These are phyloP conservation scores for Lamellibrachia satsuma DNA, from an alignment of 2,888 invertebrate genomes.

Conservation along the genomic window DNA sequence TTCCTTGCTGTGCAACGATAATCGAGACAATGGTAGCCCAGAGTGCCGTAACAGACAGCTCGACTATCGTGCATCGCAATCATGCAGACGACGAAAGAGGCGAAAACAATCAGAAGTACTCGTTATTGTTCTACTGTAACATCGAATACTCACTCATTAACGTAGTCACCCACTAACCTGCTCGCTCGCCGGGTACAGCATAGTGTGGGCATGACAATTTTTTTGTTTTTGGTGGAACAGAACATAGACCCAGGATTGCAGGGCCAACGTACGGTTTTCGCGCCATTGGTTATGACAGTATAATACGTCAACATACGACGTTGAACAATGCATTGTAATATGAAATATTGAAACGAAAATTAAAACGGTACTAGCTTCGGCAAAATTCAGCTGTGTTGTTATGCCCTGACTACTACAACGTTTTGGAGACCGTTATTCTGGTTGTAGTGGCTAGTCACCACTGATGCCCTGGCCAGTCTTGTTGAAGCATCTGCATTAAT, in stretches of 20 bases:
- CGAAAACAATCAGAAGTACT: neutral
- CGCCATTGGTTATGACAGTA: neutral
- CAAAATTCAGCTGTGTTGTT: too few species aligned
- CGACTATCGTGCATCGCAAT: neutral
- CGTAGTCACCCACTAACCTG: neutral
- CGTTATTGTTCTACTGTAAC: neutral
- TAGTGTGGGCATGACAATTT: too few species aligned
- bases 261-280: neutral
- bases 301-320: neutral
- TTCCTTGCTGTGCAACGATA: neutral
- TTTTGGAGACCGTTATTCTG: too few species aligned
- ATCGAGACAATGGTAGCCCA: too few species aligned
- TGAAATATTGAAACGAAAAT: neutral
- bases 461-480: too few species aligned
- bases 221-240: neutral
- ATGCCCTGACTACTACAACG: too few species aligned
- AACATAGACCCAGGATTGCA: neutral
- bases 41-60: neutral
- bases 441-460: too few species aligned
- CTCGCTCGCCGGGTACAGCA: neutral
- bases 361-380: too few species aligned
- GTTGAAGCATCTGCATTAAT: neutral
- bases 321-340: neutral
- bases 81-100: too few species aligned
- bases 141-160: neutral